Conservation (phyloP, 1,140 invertebrate genomes). For the Sycophaga agraensis region DNA sequence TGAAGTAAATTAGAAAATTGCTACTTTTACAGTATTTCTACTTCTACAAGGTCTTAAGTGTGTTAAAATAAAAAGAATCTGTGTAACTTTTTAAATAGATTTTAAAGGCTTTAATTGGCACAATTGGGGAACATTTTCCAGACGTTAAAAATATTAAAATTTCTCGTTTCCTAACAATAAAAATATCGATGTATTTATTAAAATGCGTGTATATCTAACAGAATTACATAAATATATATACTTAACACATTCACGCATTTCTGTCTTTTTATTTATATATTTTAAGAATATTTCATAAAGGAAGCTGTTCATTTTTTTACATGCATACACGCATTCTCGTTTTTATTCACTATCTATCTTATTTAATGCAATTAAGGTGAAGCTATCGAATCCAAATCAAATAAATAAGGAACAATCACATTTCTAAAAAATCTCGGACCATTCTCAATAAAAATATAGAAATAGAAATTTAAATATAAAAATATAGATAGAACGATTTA, state of each 20-base stretch:
- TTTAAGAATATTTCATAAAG: background rate
- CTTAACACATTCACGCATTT: slow-evolving; percentile 1
- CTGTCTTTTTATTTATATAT: background rate
- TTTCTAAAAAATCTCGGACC: too few relatives aligned
- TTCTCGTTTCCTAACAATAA: slow-evolving; percentile 29
- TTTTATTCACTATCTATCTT: background rate
- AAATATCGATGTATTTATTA: slow-evolving; percentile 26
- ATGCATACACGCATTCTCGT: background rate
- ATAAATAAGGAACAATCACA: too few relatives aligned
- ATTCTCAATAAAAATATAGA: too few relatives aligned
- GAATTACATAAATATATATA: slow-evolving; percentile 25
- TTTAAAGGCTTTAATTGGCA: slow-evolving; percentile 31
- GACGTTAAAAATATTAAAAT: slow-evolving; percentile 29
- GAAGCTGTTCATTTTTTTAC: slow-evolving; percentile 1
- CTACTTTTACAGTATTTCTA: too few relatives aligned
- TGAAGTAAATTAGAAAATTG: too few relatives aligned
- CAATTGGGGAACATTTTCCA: slow-evolving; percentile 25
- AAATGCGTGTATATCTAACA: slow-evolving; percentile 20
- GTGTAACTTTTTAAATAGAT: slow-evolving; percentile 18
- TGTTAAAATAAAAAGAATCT: background rate
- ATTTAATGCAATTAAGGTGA: background rate
- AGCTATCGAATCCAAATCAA: slow-evolving; percentile 1
- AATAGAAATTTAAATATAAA: too few relatives aligned
- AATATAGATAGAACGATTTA: too few relatives aligned
- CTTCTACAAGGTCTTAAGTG: background rate